Base-by-base conservation (phyloP, 2,888 invertebrate genomes). In the Dynastes hyllus region DNA sequence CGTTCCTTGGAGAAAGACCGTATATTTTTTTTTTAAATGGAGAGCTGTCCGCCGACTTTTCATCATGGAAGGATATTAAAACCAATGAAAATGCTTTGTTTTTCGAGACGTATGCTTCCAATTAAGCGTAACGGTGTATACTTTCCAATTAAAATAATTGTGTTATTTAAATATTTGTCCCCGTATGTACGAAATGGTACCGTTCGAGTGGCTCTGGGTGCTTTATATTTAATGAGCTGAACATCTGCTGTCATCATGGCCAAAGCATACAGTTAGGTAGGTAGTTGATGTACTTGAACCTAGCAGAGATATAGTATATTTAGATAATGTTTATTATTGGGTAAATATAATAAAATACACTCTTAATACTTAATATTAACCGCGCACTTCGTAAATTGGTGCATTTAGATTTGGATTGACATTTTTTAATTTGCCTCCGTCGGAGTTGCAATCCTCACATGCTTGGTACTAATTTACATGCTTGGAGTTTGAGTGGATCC, bases 161-260 rank as follows among this genome's bases (percentile, higher is more conserved):
- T 61, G 58, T 79, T 79, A 76, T 79, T 76, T 79, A 79, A 79
- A 79, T 79, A 79, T 79, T 79, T 79, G 61, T 53, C 76, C 61
- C 66, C 22, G 50, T 58, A 58, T 79, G 76, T 70, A 76, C 32
- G 61, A 40, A 63, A 76, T 79, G 55, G 61, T 76, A 76, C 51
- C 40, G 58, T 51, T 61, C 37, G 70, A 79, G 79, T 79, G 76
- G 76, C 29, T 13, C 2, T 32, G 55, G 55, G 37, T 70, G 76
- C 79, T 79, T 76, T 45, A 79, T 67, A 61, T 76, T 76, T 79
- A 79, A 79, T 79, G 76, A 79, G 66, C 22, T 29, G 79, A 69
- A 76, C 79, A 79, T 79, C 75, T 79, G 79, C 70, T 70, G 69
- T 61, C 65, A 76, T 75, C 73, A 75, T 37, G 11, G 32, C 71